These are phyloP conservation scores for Tipula unca DNA, from an alignment of 2,888 invertebrate species.

Conservation along the genomic window DNA sequence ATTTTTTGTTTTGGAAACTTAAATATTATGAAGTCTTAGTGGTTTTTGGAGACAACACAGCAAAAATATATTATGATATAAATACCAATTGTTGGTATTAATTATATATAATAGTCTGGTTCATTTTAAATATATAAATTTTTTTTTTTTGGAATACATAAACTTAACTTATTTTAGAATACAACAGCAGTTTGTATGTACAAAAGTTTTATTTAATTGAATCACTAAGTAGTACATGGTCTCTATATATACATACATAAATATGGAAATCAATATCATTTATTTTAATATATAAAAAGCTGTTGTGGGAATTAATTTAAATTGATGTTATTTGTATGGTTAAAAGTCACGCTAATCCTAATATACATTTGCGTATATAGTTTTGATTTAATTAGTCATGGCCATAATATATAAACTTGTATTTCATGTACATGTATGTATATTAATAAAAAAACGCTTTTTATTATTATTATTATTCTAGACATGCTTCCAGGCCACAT, in stretches of 20 bases:
- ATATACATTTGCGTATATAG: background rate
- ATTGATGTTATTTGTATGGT: background rate
- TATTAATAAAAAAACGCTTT: too few relatives aligned
- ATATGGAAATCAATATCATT: background rate
- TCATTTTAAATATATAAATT: background rate
- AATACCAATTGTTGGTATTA: background rate
- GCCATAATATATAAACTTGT: background rate
- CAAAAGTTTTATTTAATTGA: background rate
- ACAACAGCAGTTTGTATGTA: background rate
- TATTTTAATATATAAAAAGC: background rate
- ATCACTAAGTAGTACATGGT: background rate
- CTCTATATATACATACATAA: background rate
- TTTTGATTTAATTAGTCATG: background rate
- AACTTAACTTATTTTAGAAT: background rate
- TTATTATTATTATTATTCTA: background rate
- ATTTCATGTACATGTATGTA: background rate
- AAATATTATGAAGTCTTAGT: conserved; percentile 14
- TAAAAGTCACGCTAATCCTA: background rate
- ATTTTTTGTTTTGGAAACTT: background rate
- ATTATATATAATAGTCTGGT: background rate
- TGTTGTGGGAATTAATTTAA: background rate
- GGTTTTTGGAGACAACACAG: background rate
- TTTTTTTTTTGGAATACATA: background rate
- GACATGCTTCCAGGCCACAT: background rate
- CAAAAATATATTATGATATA: background rate